Percentiles rank a stretch among this genome's conserved stretches.
phyloP scores from a whole-genome alignment of 2,888 invertebrate species.

The Acleris emargana region DNA sequence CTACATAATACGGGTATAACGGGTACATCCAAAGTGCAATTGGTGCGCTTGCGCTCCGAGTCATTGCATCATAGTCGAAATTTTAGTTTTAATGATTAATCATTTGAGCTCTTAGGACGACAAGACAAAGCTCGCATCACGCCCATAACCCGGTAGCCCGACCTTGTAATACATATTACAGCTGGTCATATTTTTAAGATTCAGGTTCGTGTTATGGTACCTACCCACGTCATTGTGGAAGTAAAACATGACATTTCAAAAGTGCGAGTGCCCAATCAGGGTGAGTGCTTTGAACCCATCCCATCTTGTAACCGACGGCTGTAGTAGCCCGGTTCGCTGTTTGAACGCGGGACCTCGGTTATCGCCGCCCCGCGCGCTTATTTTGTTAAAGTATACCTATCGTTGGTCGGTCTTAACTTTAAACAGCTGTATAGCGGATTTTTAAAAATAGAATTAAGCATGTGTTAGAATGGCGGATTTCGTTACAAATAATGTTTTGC shows the following conservation, averaged over 20 bases:
- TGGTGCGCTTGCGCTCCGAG: too few species aligned
- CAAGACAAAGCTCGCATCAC: too few species aligned
- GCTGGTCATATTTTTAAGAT: constrained; percentile 4
- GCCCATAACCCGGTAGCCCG: not conserved
- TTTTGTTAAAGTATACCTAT: constrained; percentile 6
- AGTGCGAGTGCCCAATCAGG: constrained; percentile 36
- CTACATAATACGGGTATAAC: too few species aligned
- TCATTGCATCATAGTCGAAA: too few species aligned
- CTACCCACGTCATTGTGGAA: constrained; percentile 20
- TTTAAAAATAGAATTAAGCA: too few species aligned
- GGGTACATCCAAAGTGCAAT: too few species aligned
- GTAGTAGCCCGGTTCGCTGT: constrained; percentile 22
- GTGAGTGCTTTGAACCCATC: constrained; percentile 31
- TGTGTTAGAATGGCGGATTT: too few species aligned
- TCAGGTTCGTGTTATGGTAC: constrained; percentile 7
- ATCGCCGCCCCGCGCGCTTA: constrained; percentile 13
- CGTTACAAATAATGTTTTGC: too few species aligned
- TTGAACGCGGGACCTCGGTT: constrained; percentile 26
- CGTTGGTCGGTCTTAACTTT: not conserved
- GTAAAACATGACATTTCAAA: constrained; percentile 33
- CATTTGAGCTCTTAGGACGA: too few species aligned
- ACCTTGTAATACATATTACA: not conserved
- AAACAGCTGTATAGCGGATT: too few species aligned
- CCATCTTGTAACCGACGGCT: constrained; percentile 30
- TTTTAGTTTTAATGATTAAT: too few species aligned